A percentile compares a stretch with the other conserved stretches of the same genome.
Conservation (phyloP, 2,888 invertebrate species). For the Orthonevra nobilis region DNA sequence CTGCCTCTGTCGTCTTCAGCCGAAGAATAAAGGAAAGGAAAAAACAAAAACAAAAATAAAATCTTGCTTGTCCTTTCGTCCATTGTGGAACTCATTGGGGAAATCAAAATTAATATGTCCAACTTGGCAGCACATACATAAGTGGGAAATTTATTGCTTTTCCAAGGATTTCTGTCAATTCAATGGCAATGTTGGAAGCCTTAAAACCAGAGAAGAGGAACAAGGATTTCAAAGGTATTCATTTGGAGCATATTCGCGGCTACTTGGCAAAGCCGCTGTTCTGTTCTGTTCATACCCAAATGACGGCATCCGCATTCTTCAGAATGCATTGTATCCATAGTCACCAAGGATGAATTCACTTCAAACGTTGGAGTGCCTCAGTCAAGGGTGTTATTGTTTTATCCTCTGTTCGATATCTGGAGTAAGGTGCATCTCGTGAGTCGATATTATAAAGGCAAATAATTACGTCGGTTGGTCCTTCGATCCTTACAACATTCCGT, state of each 20-base stretch:
- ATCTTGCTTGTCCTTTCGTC: conserved; percentile 23
- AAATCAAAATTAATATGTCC: conserved; percentile 69
- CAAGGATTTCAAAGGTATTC: too few relatives aligned
- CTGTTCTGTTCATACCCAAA: too few relatives aligned
- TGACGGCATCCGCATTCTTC: too few relatives aligned
- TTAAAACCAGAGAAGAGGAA: too few relatives aligned
- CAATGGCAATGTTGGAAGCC: neutral
- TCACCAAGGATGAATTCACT: too few relatives aligned
- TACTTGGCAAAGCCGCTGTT: conserved; percentile 12
- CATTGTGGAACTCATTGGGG: conserved; percentile 55
- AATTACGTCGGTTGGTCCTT: conserved; percentile 34
- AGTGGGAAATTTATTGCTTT: conserved; percentile 60
- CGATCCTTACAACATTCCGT: neutral
- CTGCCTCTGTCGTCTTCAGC: neutral
- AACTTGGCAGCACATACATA: conserved; percentile 43
- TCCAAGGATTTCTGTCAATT: conserved; percentile 26
- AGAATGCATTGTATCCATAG: too few relatives aligned
- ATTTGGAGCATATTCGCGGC: conserved; percentile 22
- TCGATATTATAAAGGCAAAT: conserved; percentile 29
- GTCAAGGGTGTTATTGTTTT: too few relatives aligned
- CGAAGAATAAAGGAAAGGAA: neutral
- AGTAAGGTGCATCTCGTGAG: conserved; percentile 19
- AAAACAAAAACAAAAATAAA: neutral
- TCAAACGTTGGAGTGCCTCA: too few relatives aligned
- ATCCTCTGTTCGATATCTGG: too few relatives aligned